Conservation (phyloP, 2,888 invertebrate species). For the Synergus gifuensis region DNA sequence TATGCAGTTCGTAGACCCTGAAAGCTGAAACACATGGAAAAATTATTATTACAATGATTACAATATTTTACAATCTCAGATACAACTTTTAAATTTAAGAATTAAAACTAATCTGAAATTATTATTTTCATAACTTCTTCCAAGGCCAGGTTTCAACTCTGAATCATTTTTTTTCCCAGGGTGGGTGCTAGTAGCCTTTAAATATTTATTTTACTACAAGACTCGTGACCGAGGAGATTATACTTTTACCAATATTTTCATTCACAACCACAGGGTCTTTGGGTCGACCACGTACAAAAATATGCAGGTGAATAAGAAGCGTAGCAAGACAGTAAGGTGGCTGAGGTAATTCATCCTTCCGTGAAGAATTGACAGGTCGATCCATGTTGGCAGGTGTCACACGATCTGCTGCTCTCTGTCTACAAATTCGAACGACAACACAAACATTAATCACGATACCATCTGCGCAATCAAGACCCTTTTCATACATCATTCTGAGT, state of each 20-base stretch:
- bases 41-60: neutral
- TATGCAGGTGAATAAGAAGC: constrained; percentile 55
- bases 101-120: neutral
- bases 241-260: constrained; percentile 66
- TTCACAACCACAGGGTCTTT: constrained; percentile 60
- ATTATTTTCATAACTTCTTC: neutral
- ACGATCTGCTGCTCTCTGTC: constrained; percentile 60
- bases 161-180: constrained; percentile 1
- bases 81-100: neutral
- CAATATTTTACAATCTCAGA: neutral
- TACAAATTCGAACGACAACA: constrained; percentile 46
- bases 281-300: constrained; percentile 66
- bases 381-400: constrained; percentile 65
- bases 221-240: constrained; percentile 47
- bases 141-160: neutral
- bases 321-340: constrained; percentile 57
- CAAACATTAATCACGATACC: constrained; percentile 52
- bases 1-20: constrained; percentile 9
- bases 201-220: constrained; percentile 60
- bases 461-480: constrained; percentile 28
- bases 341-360: constrained; percentile 59
- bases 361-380: constrained; percentile 58
- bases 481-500: constrained; percentile 38
- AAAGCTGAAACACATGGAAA: neutral
- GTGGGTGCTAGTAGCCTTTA: constrained; percentile 30